These are phyloP conservation scores for Netta rufina DNA, from an alignment of 2,797 vertebrate genomes.

Conservation along the genomic window DNA sequence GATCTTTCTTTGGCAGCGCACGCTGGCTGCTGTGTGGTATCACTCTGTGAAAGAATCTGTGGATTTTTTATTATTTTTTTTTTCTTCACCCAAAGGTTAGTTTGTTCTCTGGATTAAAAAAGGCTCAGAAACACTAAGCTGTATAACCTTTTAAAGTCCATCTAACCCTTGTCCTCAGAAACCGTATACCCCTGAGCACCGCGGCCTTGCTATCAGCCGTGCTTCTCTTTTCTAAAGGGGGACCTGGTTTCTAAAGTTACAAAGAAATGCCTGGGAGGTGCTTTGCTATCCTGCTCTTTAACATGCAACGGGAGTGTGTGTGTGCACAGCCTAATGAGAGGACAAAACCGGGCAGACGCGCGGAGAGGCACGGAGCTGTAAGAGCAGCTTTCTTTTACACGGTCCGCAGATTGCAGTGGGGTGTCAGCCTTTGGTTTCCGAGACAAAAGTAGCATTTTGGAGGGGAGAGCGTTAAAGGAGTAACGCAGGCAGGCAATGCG, in stretches of 20 bases:
- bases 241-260: background rate
- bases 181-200: background rate
- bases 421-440: background rate
- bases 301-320: background rate
- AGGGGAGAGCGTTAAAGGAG: background rate
- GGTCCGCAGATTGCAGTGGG: background rate
- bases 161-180: background rate
- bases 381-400: background rate
- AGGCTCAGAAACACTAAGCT: background rate
- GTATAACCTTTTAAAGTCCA: background rate
- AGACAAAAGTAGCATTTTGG: background rate
- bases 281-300: conserved; percentile 10
- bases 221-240: conserved; percentile 8
- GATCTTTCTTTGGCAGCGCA: conserved; percentile 56
- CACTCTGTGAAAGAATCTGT: background rate
- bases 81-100: conserved; percentile 7
- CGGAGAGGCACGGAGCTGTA: background rate
- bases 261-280: background rate
- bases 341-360: background rate
- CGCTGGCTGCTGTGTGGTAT: background rate
- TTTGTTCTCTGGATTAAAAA: conserved; percentile 35
- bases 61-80: background rate
- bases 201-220: background rate
- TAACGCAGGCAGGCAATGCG: background rate
- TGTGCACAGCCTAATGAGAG: background rate